Base-by-base conservation (phyloP, 1,140 invertebrate genomes). In the Spodoptera frugiperda region DNA sequence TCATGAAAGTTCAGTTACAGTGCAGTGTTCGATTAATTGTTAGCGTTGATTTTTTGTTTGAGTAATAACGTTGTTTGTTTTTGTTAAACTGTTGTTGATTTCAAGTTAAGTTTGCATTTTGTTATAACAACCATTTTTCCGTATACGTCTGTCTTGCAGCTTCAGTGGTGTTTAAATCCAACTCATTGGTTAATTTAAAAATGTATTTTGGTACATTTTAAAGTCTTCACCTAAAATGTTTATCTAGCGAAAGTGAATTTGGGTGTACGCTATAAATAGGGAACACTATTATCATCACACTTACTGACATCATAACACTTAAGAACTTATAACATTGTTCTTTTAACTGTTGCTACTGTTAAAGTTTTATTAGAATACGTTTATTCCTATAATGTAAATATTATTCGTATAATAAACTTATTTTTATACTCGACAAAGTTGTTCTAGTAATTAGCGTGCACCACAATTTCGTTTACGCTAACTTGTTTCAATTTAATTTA, bases 71-170 rank as follows among this genome's bases (percentile, higher is more conserved):
- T 39, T 53, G 21, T 12, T 25, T 19, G 11, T 19, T 54, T 54
- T 54, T 19, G 51, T 54, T 54, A 21, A 11, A 12, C 21, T 21
- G 14, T 30, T 25, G 54, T 57, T 57, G 54, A 57, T 57, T 57
- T 57, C 11, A 57, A 61, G 57, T 61, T 61, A 44, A 39, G 30
- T 61, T 61, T 61, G 10, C 3, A n/a, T 61, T 61, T 61, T 61
- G 57, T 61, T 61, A 3, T 44, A 11, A 8, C 30, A 44, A 19
- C 33, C n/a, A 39, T 39, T 17, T 61, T 61, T 17, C 25, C 21
- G 25, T 61, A 39, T 10, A 6, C 5, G 9, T 39, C 33, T 1
- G 33, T 39, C 33, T 39, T 39, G 33, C 33, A 39, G 33, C 33
- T 39, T 39, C 33, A 39, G 33, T 39, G 33, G 1, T 25, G 25